Conservation (phyloP, 1,140 invertebrate species). For the Lepidurus couesii region DNA sequence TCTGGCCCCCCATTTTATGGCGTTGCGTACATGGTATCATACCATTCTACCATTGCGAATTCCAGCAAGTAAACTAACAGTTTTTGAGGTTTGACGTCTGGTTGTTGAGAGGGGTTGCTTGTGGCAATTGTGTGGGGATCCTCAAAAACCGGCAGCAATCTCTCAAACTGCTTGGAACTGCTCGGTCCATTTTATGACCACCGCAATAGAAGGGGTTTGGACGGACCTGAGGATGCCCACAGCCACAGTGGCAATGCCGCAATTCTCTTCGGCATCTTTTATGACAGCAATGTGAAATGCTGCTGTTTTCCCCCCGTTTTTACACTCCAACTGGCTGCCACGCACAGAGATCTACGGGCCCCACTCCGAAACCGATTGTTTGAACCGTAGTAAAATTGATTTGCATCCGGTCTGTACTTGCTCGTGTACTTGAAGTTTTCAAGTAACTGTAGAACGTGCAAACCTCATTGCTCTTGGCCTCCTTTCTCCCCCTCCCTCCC, state of each 20-base stretch:
- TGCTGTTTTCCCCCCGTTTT: neutral
- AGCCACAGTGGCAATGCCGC: neutral
- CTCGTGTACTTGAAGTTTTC: neutral
- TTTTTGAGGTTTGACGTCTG: neutral
- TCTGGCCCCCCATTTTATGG: neutral
- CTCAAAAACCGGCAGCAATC: slow-evolving; percentile 19
- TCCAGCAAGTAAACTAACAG: neutral
- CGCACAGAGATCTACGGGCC: neutral
- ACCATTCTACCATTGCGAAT: neutral
- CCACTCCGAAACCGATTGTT: neutral
- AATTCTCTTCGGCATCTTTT: slow-evolving; percentile 19
- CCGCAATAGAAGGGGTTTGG: neutral
- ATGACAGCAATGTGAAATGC: slow-evolving; percentile 19
- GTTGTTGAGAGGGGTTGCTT: neutral
- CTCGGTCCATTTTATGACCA: neutral
- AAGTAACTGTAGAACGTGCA: neutral
- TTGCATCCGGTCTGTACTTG: neutral
- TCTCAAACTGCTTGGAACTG: slow-evolving; percentile 5
- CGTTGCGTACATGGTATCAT: neutral
- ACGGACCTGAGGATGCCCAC: neutral
- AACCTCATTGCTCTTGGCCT: neutral
- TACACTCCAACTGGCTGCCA: neutral
- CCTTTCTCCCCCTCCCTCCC: neutral
- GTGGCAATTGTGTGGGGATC: neutral
- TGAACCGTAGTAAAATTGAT: neutral